Base-by-base conservation (phyloP, 2,888 invertebrate genomes). In the Amblyjoppa proteus region DNA sequence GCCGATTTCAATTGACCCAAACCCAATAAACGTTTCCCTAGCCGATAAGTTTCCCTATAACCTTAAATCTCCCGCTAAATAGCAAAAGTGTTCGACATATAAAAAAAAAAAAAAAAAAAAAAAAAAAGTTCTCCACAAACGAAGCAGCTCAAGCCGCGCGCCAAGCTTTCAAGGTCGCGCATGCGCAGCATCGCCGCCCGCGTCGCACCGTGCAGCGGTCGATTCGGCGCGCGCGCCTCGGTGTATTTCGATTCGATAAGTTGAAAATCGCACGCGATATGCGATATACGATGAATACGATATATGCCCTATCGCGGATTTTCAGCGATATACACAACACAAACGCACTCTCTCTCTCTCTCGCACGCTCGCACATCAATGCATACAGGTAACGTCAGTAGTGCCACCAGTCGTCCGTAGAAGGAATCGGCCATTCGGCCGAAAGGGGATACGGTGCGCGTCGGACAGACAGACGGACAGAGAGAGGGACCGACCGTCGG, bases 351-450 rank as follows among this genome's bases (percentile, higher is more conserved):
- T 4, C n/a, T 0, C 51, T 0, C 20, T 16, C 5, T 0, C 5
- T 0, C 20, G 20, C 58, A 11, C 28, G 0, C 13, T 13, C 58
- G 9, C 3, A 34, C 9, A 64, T 61, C 64, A 41, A 20, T 7
- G 45, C 11, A 4, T 34, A 80, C 38, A 7, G 61, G 61, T 16
- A 31, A 64, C 31, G 61, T 64, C 61, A 16, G 79, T 11, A 74
- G 69, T 75, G 81, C 82, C 88, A 73, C 87, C 88, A 85, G 49
- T 76, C 86, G 88, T 49, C 66, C 28, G 68, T 56, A 71, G 53
- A 49, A 38, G 78, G 76, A 87, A 86, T 68, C 75, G 20, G 74
- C 70, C 80, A 78, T 84, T 81, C 81, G 83, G 77, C 78, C 84
- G 83, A 49, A 58, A 84, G 81, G 85, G 82, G 83, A 74, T 75